Base-by-base conservation (phyloP, 2,888 invertebrate genomes). In the Trichogramma dendrolimi region DNA sequence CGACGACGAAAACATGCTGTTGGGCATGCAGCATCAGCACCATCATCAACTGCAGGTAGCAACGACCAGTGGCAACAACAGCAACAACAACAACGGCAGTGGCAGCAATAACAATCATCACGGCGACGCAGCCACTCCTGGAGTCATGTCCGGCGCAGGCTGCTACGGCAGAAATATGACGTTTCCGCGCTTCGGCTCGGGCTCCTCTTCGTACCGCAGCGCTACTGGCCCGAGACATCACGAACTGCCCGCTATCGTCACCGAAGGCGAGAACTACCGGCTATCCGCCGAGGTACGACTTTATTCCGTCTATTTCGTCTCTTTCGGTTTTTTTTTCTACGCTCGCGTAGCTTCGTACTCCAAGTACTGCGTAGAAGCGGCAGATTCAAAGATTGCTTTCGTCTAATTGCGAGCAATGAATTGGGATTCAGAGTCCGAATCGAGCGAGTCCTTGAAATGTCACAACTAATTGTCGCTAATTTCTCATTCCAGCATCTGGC, bases 211-310 rank as follows among this genome's bases (percentile, higher is more conserved):
- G 27, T 27, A 27, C 27, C 27, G 27, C 27, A 27, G 27, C 27
- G 75, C 80, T 64, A 77, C 75, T 67, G 72, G 75, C 27, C 83
- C 83, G 67, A 41, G 63, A 6, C 81, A 85, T 62, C 84, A 83
- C 74, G 86, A 87, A 73, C 79, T 87, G 66, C 86, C 87, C 27
- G 86, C 87, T 40, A 77, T 87, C 64, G 85, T 87, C 67, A 85
- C 85, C 43, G 87, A 87, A 73, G 86, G 86, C 58, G 86, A 86
- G 70, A 78, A 77, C 69, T 80, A 79, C 70, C 74, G 80, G 70
- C 74, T 77, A 67, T 75, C 77, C 62, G 75, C 73, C 62, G 79
- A 80, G 77, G 80, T 79, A 69, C 67, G 63, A 27, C 3, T 27
- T 27, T 2, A 27, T 27, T 27, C 1, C 27, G 27, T 2, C 27